A percentile compares a stretch with the other conserved stretches of the same genome.
Conservation (phyloP, 2,888 invertebrate genomes). For the Eupithecia pulchellata region DNA sequence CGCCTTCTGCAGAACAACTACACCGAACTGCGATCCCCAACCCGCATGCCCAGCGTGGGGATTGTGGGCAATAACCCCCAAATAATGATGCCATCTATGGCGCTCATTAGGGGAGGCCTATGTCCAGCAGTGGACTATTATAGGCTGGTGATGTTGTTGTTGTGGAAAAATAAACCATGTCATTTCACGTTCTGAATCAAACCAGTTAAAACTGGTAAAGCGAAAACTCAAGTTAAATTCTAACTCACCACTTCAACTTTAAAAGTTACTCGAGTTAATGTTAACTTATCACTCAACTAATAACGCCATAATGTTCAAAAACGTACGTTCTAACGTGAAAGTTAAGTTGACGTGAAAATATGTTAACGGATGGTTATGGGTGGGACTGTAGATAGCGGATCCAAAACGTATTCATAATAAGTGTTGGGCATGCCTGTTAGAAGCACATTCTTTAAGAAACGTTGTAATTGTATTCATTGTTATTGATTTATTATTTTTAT, state of each 20-base stretch:
- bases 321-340: constrained; percentile 46
- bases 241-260: constrained; percentile 54
- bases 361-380: constrained; percentile 55
- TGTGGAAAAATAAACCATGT: neutral
- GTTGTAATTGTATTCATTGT: too few relatives aligned
- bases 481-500: too few relatives aligned
- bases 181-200: constrained; percentile 11
- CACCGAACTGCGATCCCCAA: too few relatives aligned
- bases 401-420: neutral
- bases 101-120: too few relatives aligned
- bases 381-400: constrained; percentile 39
- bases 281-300: constrained; percentile 63
- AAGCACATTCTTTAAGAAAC: too few relatives aligned
- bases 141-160: too few relatives aligned
- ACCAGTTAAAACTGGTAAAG: constrained; percentile 15
- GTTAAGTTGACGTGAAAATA: constrained; percentile 49
- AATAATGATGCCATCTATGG: too few relatives aligned
- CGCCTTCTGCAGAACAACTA: too few relatives aligned
- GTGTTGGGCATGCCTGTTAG: too few relatives aligned
- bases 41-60: too few relatives aligned
- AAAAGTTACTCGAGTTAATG: constrained; percentile 44
- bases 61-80: too few relatives aligned
- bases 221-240: constrained; percentile 36
- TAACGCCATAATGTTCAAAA: constrained; percentile 67
- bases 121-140: too few relatives aligned